phyloP scores from a whole-genome alignment of 2,113 vertebrate genomes.

The Narcine bancroftii region DNA sequence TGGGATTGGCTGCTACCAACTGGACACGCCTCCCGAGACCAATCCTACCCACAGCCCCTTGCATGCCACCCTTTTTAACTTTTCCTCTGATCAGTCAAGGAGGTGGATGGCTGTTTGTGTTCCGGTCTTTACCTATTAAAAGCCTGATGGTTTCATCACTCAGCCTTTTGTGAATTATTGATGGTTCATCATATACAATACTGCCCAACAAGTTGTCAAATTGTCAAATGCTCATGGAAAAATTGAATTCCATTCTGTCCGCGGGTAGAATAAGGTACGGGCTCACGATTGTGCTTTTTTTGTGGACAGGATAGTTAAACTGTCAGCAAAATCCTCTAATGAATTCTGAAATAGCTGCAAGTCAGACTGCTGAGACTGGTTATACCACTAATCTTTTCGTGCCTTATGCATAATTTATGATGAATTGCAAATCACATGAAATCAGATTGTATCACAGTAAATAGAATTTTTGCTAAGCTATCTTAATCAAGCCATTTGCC shows the following conservation, averaged over 20 bases:
- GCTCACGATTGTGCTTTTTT: not conserved
- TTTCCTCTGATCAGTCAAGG: too few relatives aligned
- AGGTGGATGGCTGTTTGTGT: too few relatives aligned
- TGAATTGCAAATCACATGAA: conserved; percentile 35
- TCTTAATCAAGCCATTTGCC: conserved; percentile 36
- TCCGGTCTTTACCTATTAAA: too few relatives aligned
- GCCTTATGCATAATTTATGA: conserved; percentile 37
- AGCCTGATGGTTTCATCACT: too few relatives aligned
- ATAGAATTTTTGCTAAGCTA: conserved; percentile 26
- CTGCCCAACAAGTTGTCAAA: not conserved
- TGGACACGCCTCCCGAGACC: too few relatives aligned
- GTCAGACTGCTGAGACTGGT: conserved; percentile 28
- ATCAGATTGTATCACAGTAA: conserved; percentile 37
- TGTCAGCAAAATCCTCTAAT: conserved; percentile 20
- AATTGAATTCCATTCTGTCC: not conserved
- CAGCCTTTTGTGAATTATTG: too few relatives aligned
- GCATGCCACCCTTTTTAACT: too few relatives aligned
- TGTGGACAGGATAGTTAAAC: conserved; percentile 32
- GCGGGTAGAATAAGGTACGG: not conserved
- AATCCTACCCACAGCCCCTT: too few relatives aligned
- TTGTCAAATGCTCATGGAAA: not conserved
- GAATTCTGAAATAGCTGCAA: conserved; percentile 36
- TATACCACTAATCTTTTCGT: conserved; percentile 25
- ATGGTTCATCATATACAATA: too few relatives aligned
- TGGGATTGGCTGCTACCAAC: too few relatives aligned